Conservation (phyloP, 2,113 vertebrate species). For the Hydropotes inermis region DNA sequence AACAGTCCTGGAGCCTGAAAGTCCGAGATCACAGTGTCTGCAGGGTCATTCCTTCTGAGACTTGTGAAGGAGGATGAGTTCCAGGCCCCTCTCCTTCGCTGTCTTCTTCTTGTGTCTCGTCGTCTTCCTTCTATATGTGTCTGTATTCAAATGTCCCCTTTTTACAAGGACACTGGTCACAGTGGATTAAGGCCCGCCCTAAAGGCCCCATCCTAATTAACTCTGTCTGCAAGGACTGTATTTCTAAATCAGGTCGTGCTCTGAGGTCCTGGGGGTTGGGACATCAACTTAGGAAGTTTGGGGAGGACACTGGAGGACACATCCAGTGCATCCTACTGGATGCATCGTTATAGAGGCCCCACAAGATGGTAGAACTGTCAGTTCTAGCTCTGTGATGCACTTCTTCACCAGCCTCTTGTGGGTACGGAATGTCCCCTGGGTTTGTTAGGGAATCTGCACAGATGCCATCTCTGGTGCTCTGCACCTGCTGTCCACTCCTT, state of each 20-base stretch:
- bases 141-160: not conserved
- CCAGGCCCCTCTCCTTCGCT: not conserved
- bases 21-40: not conserved
- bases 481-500: not conserved
- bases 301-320: not conserved
- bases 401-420: accelerated
- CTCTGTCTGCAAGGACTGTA: not conserved
- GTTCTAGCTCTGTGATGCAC: not conserved
- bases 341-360: not conserved
- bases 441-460: accelerated
- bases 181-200: not conserved
- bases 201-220: not conserved
- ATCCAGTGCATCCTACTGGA: not conserved
- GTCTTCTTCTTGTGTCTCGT: not conserved
- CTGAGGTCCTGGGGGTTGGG: not conserved
- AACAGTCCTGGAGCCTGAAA: not conserved
- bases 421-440: accelerated
- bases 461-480: not conserved
- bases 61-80: not conserved
- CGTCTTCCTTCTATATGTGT: accelerated
- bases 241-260: not conserved
- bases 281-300: too few relatives aligned
- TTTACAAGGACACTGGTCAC: not conserved
- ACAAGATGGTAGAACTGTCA: accelerated
- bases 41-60: not conserved